A percentile compares a stretch with the other conserved stretches of the same genome.
phyloP scores from a whole-genome alignment of 2,888 invertebrate genomes.

The Physocephala rufipes region DNA sequence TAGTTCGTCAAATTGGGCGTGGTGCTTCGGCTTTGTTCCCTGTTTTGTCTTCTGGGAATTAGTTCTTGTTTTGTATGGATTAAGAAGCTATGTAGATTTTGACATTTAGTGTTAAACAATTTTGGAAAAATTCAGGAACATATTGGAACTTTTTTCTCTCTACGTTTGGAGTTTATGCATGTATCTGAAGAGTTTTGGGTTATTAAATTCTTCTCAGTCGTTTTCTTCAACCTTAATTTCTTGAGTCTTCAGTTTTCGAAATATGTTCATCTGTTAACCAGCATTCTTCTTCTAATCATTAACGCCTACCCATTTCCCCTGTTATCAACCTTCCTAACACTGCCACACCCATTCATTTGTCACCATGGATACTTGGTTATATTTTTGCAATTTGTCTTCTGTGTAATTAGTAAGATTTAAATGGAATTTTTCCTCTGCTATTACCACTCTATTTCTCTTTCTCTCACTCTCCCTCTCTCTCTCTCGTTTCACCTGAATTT shows the following conservation, averaged over 20 bases:
- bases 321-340: not conserved
- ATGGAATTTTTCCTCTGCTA: slow-evolving; percentile 54
- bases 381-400: slow-evolving; percentile 59
- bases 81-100: too few relatives aligned
- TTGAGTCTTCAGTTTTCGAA: not conserved
- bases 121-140: too few relatives aligned
- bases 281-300: not conserved
- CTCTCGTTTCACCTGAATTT: too few relatives aligned
- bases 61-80: too few relatives aligned
- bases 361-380: slow-evolving; percentile 38
- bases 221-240: not conserved
- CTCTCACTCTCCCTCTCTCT: slow-evolving; percentile 30
- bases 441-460: slow-evolving; percentile 16
- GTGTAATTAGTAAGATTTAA: slow-evolving; percentile 64
- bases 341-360: slow-evolving; percentile 27
- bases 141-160: too few relatives aligned
- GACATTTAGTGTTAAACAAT: too few relatives aligned
- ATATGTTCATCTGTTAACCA: slow-evolving; percentile 21
- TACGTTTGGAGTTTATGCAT: too few relatives aligned
- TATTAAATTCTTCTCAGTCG: not conserved
- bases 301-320: not conserved
- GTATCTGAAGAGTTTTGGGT: not conserved
- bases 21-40: too few relatives aligned
- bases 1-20: too few relatives aligned
- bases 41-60: too few relatives aligned